phyloP scores from a whole-genome alignment of 2,113 vertebrate genomes.

The Otolemur garnettii region DNA sequence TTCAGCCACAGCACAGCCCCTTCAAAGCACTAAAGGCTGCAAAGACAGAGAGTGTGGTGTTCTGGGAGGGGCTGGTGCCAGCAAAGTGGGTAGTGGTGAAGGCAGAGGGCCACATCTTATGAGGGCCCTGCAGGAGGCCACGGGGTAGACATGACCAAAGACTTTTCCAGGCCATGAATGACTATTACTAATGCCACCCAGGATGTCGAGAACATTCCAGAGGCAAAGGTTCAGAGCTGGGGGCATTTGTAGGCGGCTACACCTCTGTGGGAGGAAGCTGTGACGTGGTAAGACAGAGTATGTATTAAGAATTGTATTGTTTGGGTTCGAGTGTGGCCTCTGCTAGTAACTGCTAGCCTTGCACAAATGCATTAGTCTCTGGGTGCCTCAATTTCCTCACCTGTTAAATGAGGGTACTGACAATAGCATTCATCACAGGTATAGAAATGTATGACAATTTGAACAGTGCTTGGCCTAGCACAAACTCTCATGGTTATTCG shows the following conservation, averaged over 20 bases:
- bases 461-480: no score
- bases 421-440: not conserved
- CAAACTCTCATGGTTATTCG: not conserved
- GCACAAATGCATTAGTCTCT: not conserved
- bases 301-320: not conserved
- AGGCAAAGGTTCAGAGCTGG: not conserved
- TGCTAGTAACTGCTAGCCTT: not conserved
- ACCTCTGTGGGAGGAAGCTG: not conserved
- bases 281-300: no score
- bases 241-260: not conserved
- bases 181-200: not conserved
- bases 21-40: fast-evolving
- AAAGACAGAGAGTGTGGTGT: fast-evolving
- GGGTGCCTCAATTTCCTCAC: not conserved
- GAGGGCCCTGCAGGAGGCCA: not conserved
- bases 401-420: not conserved
- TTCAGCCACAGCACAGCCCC: not conserved
- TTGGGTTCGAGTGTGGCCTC: not conserved
- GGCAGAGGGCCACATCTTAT: not conserved
- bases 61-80: not conserved
- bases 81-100: not conserved
- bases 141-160: not conserved
- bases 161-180: not conserved
- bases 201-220: not conserved
- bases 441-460: not conserved